These are phyloP conservation scores for Darevskia mixta DNA, from an alignment of 2,797 vertebrate species.

Conservation along the genomic window DNA sequence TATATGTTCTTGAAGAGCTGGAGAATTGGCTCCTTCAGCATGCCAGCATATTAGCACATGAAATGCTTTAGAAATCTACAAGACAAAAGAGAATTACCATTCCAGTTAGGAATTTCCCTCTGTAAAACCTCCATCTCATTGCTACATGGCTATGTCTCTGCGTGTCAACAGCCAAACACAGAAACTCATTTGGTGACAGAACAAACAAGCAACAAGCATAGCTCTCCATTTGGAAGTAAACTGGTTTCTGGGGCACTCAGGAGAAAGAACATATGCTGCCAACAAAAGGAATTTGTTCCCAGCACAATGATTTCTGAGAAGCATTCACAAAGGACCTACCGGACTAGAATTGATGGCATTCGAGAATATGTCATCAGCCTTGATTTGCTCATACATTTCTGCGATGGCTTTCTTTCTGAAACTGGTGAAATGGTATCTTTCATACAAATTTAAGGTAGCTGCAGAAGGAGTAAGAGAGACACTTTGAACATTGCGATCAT, in stretches of 20 bases:
- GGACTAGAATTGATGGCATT: slow-evolving; percentile 93
- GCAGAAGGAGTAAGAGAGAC: slow-evolving; percentile 7
- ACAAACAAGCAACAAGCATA: neutral
- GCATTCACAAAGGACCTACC: slow-evolving; percentile 73
- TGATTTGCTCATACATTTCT: slow-evolving; percentile 89
- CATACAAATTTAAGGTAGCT: slow-evolving; percentile 88
- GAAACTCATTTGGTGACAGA: neutral
- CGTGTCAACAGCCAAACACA: neutral
- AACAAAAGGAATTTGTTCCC: neutral
- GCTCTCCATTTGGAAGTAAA: too few species aligned
- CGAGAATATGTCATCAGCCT: slow-evolving; percentile 91
- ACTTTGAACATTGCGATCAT: neutral
- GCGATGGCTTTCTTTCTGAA: slow-evolving; percentile 82
- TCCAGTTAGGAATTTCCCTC: neutral
- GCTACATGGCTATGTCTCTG: neutral
- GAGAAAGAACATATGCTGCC: neutral
- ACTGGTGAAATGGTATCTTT: slow-evolving; percentile 85
- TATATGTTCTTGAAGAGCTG: slow-evolving; percentile 88
- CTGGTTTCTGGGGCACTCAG: too few species aligned
- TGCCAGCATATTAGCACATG: slow-evolving; percentile 95
- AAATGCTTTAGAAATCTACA: slow-evolving; percentile 92
- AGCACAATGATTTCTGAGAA: neutral
- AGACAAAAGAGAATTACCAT: neutral
- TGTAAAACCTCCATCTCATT: neutral
- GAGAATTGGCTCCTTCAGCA: slow-evolving; percentile 86